Percentiles rank a stretch among this genome's conserved stretches.
phyloP scores from a whole-genome alignment of 2,113 vertebrate species.

The Marmota flaviventris region DNA sequence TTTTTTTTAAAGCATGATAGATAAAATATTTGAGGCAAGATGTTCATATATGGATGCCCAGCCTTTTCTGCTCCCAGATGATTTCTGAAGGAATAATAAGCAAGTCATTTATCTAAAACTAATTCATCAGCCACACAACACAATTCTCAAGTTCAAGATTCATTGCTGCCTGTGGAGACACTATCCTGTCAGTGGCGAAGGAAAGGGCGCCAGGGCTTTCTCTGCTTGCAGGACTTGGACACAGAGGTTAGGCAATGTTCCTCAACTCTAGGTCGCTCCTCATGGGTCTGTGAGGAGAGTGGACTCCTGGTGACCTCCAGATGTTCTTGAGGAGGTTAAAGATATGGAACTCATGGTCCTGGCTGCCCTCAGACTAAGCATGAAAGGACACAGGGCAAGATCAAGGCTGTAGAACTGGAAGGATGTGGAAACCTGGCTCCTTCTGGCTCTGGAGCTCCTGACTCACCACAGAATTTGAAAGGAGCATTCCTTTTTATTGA shows the following conservation, averaged over 20 bases:
- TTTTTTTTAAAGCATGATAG: neutral
- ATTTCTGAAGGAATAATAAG: neutral
- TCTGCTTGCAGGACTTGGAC: neutral
- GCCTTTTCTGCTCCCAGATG: neutral
- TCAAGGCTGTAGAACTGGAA: neutral
- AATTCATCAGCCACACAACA: neutral
- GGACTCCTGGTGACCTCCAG: neutral
- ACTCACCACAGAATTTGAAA: neutral
- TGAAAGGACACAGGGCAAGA: neutral
- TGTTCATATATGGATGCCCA: neutral
- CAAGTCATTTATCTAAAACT: neutral
- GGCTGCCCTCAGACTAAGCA: neutral
- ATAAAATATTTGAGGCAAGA: constrained; percentile 55
- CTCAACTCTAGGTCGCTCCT: neutral
- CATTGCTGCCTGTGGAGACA: neutral
- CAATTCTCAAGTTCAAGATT: neutral
- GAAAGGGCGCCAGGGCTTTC: neutral
- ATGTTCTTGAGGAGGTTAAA: neutral
- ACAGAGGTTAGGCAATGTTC: too few species aligned
- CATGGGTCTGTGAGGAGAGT: neutral
- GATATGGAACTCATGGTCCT: neutral
- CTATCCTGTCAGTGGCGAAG: neutral
- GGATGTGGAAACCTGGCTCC: neutral
- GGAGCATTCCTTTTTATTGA: neutral
- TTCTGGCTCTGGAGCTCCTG: neutral